Evolutionary conservation across 2,797 vertebrate species (phyloP), one percentile per base, ranked within the genome.

Genomic region (Meda fulgida): DNA sequence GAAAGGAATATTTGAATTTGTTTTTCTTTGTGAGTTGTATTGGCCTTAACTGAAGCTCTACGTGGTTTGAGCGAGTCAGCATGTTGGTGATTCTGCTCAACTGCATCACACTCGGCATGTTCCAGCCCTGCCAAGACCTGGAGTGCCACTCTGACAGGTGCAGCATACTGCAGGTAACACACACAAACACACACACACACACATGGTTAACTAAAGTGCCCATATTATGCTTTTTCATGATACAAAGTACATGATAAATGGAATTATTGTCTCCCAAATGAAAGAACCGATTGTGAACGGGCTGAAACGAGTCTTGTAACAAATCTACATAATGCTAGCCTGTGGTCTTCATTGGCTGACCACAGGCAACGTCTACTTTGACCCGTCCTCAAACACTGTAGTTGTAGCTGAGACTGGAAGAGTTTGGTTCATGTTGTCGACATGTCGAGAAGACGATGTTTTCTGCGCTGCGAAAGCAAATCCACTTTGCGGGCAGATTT

Each of bases 21-120:
- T 65, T 65, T 65, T 65, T 31, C 26, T 29, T 31, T 70, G 53
- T 53, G 31, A 72, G 14, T 29, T 46, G 46, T 40, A 48, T 85
- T 78, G 71, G 16, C 89, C 88, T 84, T 90, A 87, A 90, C 83
- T 29, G 36, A 38, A 76, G 60, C 53, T 81, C 26, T 43, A 90
- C 86, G 4, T 90, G 86, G 86, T 88, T 88, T 40, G 86, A 89
- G 77, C 83, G 84, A 29, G 43, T 87, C 76, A 88, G 84, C 78
- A 89, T 87, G 87, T 36, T 96, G 92, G 96, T 96, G 81, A 96
- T 97, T 90, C 92, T 96, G 89, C 93, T 97, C 87, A 97, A 96
- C 91, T 96, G 96, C 0, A 95, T 96, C 90, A 97, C 96, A 40
- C 92, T 96, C 26, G 96, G 96, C 82, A 96, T 97, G 96, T 96